Conservation (phyloP, 2,888 invertebrate species). For the Polymixis flavicincta region DNA sequence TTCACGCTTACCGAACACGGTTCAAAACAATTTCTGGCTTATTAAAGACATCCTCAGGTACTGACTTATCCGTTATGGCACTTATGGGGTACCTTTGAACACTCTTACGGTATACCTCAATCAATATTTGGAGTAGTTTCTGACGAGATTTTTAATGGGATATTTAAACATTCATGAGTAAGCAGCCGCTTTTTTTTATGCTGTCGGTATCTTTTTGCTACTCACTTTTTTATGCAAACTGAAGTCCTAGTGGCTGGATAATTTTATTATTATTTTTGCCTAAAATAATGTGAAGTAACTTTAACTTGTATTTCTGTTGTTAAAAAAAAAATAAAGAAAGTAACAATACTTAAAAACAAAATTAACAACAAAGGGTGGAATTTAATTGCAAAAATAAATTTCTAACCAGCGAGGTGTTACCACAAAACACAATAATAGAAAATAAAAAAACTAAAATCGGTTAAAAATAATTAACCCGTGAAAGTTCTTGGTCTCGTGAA, state of each 20-base stretch:
- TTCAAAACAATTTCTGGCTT: conserved; percentile 89
- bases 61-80: conserved; percentile 72
- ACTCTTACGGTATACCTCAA: conserved; percentile 77
- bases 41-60: conserved; percentile 85
- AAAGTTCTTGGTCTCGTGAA: conserved; percentile 81
- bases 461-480: conserved; percentile 74
- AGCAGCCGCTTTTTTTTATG: conserved; percentile 50
- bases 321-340: not conserved
- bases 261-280: not conserved
- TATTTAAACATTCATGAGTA: conserved; percentile 67
- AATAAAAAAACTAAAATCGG: conserved; percentile 62
- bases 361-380: conserved; percentile 18
- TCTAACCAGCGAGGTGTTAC: conserved; percentile 33
- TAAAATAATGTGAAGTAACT: not conserved
- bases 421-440: conserved; percentile 54
- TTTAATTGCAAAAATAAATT: conserved; percentile 23
- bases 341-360: conserved; percentile 25
- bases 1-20: conserved; percentile 87
- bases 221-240: conserved; percentile 7
- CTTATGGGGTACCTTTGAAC: conserved; percentile 63
- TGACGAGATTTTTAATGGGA: conserved; percentile 64
- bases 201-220: conserved; percentile 21
- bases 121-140: conserved; percentile 77
- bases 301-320: not conserved
- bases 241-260: not conserved